Base-by-base conservation (phyloP, 2,797 vertebrate species). In the Clarias fuscus region DNA sequence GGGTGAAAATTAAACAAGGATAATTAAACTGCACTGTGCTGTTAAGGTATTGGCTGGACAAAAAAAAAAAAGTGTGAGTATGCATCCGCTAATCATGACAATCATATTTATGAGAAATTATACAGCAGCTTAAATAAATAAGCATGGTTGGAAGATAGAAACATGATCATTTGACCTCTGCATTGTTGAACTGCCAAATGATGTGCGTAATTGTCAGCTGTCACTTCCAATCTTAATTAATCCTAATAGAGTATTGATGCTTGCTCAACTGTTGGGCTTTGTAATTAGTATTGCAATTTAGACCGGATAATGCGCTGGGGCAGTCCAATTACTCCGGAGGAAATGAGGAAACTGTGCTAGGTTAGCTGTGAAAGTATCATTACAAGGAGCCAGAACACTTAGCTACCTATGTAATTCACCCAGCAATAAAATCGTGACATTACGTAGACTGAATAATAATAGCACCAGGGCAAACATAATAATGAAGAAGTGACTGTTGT, bases 181-280 rank as follows among this genome's bases (percentile, higher is more conserved):
- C 93, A 92, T 95, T 92, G 93, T 95, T 95, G 95, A 96, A 94
- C 94, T 96, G 95, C 79, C 93, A 93, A 97, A 95, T 94, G 93
- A 97, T 96, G 95, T 95, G 96, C 95, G 95, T 97, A 97, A 97
- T 96, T 96, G 94, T 97, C 96, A 97, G 95, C 96, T 96, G 96
- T 97, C 96, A 95, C 96, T 95, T 97, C 96, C 95, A 95, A 96
- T 95, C 96, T 97, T 98, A 98, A 99, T 99, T 97, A 98, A 97
- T 97, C 96, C 95, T 98, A 98, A 98, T 98, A 96, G 96, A 96
- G 96, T 97, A 98, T 97, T 97, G 98, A 99, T 96, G 97, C 94
- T 81, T 85, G 94, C 91, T 92, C 96, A 96, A 97, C 96, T 97
- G 97, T 97, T 98, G 95, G 97, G 96, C 96, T 97, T 97, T 97